A percentile compares a stretch with the other conserved stretches of the same genome.
phyloP scores from a whole-genome alignment of 1,140 invertebrate genomes.

The Aethina tumida region DNA sequence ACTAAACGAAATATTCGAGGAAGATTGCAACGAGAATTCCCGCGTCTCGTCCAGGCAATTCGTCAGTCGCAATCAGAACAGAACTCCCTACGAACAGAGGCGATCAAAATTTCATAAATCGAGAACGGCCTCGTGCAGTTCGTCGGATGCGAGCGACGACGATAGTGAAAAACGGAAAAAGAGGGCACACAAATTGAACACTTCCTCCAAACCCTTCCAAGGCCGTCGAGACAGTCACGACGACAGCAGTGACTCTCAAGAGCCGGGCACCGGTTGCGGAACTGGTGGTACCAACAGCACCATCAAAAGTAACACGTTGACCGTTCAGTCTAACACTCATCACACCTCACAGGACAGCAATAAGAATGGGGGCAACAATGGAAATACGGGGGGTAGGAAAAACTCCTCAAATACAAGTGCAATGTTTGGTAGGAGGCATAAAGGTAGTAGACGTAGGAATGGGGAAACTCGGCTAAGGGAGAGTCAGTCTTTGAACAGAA shows the following conservation, averaged over 20 bases:
- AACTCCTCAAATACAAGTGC: slow-evolving; percentile 25
- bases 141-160: slow-evolving; percentile 84
- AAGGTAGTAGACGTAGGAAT: slow-evolving; percentile 45
- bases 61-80: slow-evolving; percentile 29
- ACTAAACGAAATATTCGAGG: slow-evolving; percentile 65
- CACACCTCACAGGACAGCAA: slow-evolving; percentile 23
- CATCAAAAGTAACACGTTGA: slow-evolving; percentile 2
- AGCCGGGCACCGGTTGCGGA: slow-evolving; percentile 32
- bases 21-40: slow-evolving; percentile 40
- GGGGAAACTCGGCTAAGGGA: slow-evolving; percentile 62
- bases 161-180: slow-evolving; percentile 76
- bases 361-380: slow-evolving; percentile 32
- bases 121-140: slow-evolving; percentile 76
- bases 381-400: slow-evolving; percentile 31
- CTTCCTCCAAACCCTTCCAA: slow-evolving; percentile 47
- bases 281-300: slow-evolving; percentile 32
- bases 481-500: slow-evolving; percentile 71
- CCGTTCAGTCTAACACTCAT: slow-evolving; percentile 15
- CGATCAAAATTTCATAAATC: slow-evolving; percentile 64
- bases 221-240: slow-evolving; percentile 61
- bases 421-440: slow-evolving; percentile 40
- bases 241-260: slow-evolving; percentile 64
- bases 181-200: slow-evolving; percentile 58
- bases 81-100: slow-evolving; percentile 48
- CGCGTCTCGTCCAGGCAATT: slow-evolving; percentile 32